Conservation (phyloP, 1,140 invertebrate species). For the Diprion similis region DNA sequence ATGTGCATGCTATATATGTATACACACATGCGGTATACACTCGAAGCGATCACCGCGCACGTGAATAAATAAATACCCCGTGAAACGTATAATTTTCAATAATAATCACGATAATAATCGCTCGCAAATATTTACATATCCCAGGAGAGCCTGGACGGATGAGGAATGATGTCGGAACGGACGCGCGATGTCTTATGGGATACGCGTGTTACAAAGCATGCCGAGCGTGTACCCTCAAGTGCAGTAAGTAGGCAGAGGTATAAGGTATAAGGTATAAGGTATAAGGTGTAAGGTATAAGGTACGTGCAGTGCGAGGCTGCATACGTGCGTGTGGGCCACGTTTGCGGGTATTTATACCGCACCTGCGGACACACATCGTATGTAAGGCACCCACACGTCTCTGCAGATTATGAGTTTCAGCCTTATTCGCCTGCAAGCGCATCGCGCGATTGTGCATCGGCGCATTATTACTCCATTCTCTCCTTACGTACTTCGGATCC, state of each 20-base stretch:
- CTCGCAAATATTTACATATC: not conserved
- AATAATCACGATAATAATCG: not conserved
- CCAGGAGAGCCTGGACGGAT: not conserved
- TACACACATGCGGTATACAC: too few relatives aligned
- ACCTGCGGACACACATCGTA: not conserved
- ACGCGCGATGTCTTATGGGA: not conserved
- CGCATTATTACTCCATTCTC: not conserved
- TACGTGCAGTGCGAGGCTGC: too few relatives aligned
- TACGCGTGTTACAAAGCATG: not conserved
- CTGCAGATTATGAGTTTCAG: not conserved
- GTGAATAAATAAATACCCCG: constrained; percentile 3
- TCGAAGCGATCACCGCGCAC: not conserved
- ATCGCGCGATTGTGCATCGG: not conserved
- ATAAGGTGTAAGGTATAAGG: too few relatives aligned
- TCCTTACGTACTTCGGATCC: too few relatives aligned
- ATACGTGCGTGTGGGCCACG: too few relatives aligned
- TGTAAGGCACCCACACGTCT: not conserved
- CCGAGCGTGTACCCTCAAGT: not conserved
- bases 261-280: too few relatives aligned
- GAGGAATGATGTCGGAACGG: not conserved
- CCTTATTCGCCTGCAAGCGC: not conserved
- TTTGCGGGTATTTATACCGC: too few relatives aligned
- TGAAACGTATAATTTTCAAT: constrained; percentile 4
- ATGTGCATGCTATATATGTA: too few relatives aligned
- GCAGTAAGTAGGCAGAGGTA: too few relatives aligned